These are phyloP conservation scores for Tragelaphus strepsiceros DNA, from an alignment of 2,113 vertebrate genomes.

Conservation along the genomic window DNA sequence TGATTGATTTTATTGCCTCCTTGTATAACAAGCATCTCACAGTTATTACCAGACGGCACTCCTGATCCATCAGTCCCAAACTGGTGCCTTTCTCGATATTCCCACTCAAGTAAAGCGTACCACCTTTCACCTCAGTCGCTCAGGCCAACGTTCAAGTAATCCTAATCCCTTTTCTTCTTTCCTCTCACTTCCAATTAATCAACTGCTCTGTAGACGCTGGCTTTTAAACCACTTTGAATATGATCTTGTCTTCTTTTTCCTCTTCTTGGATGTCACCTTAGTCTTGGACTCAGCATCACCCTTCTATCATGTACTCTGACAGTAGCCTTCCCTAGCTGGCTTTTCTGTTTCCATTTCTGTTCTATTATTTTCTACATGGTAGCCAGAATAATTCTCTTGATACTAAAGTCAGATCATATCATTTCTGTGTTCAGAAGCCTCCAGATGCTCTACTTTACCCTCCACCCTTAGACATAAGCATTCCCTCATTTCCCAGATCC, in stretches of 20 bases:
- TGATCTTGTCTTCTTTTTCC: not conserved
- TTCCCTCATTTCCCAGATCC: not conserved
- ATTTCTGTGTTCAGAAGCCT: not conserved
- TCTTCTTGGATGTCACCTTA: not conserved
- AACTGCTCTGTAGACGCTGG: not conserved
- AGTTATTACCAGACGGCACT: not conserved
- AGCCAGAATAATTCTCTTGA: not conserved
- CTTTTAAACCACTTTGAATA: not conserved
- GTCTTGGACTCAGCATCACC: not conserved
- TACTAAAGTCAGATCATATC: not conserved
- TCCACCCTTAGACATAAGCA: not conserved
- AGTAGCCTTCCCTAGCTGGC: not conserved
- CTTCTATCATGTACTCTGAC: not conserved
- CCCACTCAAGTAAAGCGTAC: not conserved
- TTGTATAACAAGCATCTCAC: not conserved
- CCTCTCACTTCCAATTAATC: not conserved
- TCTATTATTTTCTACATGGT: not conserved
- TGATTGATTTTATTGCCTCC: not conserved
- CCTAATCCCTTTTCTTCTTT: not conserved
- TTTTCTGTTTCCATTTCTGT: not conserved
- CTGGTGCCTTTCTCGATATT: not conserved
- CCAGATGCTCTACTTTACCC: not conserved
- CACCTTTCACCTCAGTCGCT: not conserved
- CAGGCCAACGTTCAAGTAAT: not conserved
- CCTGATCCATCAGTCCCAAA: not conserved